phyloP scores from a whole-genome alignment of 2,888 invertebrate species.

The Apoda limacodes region DNA sequence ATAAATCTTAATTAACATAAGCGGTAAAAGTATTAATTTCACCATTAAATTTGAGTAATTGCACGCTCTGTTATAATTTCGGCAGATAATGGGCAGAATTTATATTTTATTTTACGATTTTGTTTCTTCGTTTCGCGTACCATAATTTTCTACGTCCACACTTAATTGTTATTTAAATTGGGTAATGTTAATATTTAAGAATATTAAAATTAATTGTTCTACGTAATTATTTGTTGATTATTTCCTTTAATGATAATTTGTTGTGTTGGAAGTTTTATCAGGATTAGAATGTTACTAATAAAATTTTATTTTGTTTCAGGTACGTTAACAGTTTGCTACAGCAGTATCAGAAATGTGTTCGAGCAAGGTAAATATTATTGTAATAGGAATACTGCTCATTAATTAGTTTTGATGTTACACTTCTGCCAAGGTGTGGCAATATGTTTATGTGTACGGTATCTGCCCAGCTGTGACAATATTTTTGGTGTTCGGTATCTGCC shows the following conservation, averaged over 20 bases:
- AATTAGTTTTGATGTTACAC: no score
- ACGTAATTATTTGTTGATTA: conserved; percentile 4
- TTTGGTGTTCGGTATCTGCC: no score
- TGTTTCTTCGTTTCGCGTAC: conserved; percentile 46
- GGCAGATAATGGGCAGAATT: conserved; percentile 52
- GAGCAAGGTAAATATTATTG: no score
- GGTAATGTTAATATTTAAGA: conserved; percentile 47
- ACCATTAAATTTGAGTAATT: conserved; percentile 66
- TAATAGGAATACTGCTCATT: no score
- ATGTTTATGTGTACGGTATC: no score
- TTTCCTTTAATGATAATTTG: conserved; percentile 1
- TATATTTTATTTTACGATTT: conserved; percentile 58
- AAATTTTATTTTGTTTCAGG: conserved; percentile 34
- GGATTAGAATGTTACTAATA: conserved; percentile 29
- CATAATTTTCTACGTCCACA: conserved; percentile 41
- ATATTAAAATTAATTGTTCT: conserved; percentile 45
- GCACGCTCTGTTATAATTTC: conserved; percentile 47
- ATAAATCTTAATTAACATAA: conserved; percentile 51
- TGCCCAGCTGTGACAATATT: no score
- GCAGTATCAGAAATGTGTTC: no score
- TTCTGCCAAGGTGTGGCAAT: no score
- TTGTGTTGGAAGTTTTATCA: conserved; percentile 30
- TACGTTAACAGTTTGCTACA: conserved; percentile 31
- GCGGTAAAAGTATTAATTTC: conserved; percentile 67
- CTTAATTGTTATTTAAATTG: conserved; percentile 50